Evolutionary conservation across 1,140 invertebrate species (phyloP), one percentile per base, ranked within the genome.

Genomic region (Spodoptera frugiperda): DNA sequence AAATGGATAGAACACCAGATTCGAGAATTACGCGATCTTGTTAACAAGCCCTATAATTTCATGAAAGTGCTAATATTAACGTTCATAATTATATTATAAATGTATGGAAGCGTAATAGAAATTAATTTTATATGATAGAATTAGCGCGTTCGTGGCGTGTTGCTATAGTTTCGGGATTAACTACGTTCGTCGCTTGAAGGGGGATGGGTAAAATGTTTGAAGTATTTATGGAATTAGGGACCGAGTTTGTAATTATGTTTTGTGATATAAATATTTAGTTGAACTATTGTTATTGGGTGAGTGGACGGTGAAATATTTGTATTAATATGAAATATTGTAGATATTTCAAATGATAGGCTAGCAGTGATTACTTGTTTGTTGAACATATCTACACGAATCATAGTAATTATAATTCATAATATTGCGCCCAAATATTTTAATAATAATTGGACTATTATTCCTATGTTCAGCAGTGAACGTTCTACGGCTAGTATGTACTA

Each of bases 51-150:
- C 33, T 19, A 30, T 72, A 21, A 57, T 72, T 57, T 57, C 54
- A 44, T 12, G 30, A 54, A 55, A 19, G 67, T 55, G 68, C 33
- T 72, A 44, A 57, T 71, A 72, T 72, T 57, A 72, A 72, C 39
- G 68, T 46, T 46, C 30, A 14, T 72, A 25, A 72, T 71, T 71
- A 57, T 71, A 55, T 19, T 71, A 71, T 71, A 14, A 57, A 55
- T 46, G 33, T 71, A 44, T 46, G 51, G 33, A 39, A 55, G 15
- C 19, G 17, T 65, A 65, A 65, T 65, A 65, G 61, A 65, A 48
- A 65, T 65, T 65, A 48, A 65, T 65, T 48, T 65, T 46, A 44
- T 65, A 65, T 48, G 17, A 65, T 61, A 61, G 57, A 61, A 65
- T 65, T 65, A 65, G 30, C 30, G 21, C n/a, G 57, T 44, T 44